Percentiles rank a stretch among this genome's conserved stretches.
These are phyloP conservation scores for Eudasyphora cyanicolor DNA, from an alignment of 2,888 invertebrate genomes.

Conservation along the genomic window DNA sequence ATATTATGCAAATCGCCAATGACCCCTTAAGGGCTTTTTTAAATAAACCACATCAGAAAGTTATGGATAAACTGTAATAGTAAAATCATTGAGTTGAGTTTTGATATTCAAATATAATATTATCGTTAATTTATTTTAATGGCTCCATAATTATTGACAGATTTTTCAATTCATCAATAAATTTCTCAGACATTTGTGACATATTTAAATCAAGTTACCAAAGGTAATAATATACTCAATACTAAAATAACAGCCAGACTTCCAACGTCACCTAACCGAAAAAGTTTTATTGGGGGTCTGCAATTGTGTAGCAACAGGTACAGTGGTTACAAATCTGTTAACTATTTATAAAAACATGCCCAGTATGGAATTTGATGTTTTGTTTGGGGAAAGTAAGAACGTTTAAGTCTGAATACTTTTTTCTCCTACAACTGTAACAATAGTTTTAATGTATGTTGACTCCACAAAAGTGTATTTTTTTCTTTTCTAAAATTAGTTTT, in stretches of 20 bases:
- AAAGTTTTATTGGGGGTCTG: background rate
- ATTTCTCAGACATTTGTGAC: background rate
- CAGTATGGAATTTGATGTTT: too few species aligned
- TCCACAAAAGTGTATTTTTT: too few species aligned
- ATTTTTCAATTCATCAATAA: background rate
- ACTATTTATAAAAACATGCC: too few species aligned
- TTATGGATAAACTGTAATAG: background rate
- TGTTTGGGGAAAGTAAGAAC: too few species aligned
- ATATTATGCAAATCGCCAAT: background rate
- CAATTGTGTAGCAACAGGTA: background rate
- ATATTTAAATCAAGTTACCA: background rate
- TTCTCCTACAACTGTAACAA: too few species aligned
- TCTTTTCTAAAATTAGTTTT: too few species aligned
- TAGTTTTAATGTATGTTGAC: too few species aligned
- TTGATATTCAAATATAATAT: background rate
- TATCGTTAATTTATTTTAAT: background rate
- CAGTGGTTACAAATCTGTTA: too few species aligned
- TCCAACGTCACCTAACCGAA: background rate
- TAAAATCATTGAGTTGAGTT: background rate
- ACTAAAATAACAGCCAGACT: background rate
- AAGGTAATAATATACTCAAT: background rate
- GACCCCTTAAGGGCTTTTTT: background rate
- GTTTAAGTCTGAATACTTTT: too few species aligned
- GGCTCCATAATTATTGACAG: background rate
- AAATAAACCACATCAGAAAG: too few species aligned